phyloP scores from a whole-genome alignment of 2,797 vertebrate genomes.

The Centropyge bicolor region DNA sequence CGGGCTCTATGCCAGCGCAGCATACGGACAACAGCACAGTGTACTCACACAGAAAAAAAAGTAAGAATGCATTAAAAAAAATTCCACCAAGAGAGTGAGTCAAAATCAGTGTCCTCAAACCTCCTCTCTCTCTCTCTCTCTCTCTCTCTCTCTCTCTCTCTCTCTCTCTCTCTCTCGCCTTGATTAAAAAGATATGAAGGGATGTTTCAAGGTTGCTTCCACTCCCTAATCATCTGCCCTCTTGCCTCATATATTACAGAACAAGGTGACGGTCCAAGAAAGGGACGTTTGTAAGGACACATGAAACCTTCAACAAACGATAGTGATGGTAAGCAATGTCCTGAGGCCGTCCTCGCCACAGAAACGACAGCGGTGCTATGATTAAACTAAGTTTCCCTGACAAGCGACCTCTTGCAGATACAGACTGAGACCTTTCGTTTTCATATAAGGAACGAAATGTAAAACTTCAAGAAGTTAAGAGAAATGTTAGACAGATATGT shows the following conservation, averaged over 20 bases:
- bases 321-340: background rate
- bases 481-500: background rate
- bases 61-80: conserved; percentile 2
- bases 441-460: background rate
- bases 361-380: background rate
- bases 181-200: conserved; percentile 16
- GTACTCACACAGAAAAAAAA: conserved; percentile 13
- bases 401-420: background rate
- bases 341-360: background rate
- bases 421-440: background rate
- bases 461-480: background rate
- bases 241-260: conserved; percentile 10
- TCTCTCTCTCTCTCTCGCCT: background rate
- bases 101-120: conserved; percentile 12
- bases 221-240: background rate
- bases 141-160: no score
- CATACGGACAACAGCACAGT: conserved; percentile 35
- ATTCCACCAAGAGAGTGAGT: background rate
- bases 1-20: conserved; percentile 48
- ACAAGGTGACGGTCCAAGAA: background rate
- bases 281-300: background rate
- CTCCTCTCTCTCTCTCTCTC: background rate
- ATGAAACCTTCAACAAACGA: background rate
- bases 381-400: conserved; percentile 1
- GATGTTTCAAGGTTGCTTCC: conserved; percentile 7